Percentiles rank a stretch among this genome's conserved stretches.
Conservation (phyloP, 2,113 vertebrate genomes). For the Pelvicachromis taeniatus region DNA sequence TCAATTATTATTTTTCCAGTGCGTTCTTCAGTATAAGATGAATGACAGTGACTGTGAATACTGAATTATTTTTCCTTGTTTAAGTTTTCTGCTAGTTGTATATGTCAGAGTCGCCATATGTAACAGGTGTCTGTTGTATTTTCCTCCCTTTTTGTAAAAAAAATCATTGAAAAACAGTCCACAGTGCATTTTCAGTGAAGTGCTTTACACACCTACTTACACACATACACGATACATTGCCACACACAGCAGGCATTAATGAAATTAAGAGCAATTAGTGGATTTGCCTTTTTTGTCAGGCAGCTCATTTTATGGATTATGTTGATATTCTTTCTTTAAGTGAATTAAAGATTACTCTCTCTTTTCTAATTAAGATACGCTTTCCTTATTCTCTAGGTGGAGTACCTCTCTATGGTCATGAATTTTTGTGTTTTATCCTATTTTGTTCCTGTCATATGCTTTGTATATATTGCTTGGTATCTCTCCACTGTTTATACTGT, state of each 20-base stretch:
- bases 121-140: neutral
- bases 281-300: neutral
- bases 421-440: neutral
- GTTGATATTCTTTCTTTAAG: neutral
- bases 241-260: neutral
- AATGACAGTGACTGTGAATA: slow-evolving; percentile 8
- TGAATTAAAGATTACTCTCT: neutral
- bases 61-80: neutral
- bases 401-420: neutral
- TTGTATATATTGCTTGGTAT: neutral
- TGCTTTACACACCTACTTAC: neutral
- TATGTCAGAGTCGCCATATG: neutral
- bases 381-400: neutral
- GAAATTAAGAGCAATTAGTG: neutral
- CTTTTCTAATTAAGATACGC: neutral
- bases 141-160: neutral
- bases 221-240: neutral
- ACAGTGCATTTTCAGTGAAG: neutral
- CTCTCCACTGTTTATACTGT: neutral
- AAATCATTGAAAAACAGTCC: neutral
- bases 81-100: neutral
- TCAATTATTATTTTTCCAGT: slow-evolving; percentile 23
- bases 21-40: neutral
- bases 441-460: neutral
- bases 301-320: neutral